Base-by-base conservation (phyloP, 2,888 invertebrate species). In the Bedellia somnulentella region DNA sequence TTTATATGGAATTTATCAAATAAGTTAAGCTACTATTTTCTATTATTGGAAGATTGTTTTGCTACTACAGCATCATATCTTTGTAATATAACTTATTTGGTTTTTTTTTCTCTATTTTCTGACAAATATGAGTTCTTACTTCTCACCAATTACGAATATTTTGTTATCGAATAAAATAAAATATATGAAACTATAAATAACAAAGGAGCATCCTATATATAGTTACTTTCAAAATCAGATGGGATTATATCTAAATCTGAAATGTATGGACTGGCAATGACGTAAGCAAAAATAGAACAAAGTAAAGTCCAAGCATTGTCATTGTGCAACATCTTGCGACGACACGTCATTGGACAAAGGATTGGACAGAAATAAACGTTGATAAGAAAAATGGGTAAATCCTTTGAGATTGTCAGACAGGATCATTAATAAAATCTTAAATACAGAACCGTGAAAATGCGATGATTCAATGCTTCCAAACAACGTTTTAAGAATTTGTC, bases 381-480 rank as follows among this genome's bases (percentile, higher is more conserved):
- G 70, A 73, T 67, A 67, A 68, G 62, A 68, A 55, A 23, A 24
- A 31, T 27, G 21, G 28, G 45, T 48, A 45, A 63, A 61, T 64
- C 62, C 62, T 70, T 67, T 64, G 52, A 58, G 43, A 46, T 37
- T 42, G 45, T 46, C 47, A 45, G 35, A 41, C 42, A 44, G 49
- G 56, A 57, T 60, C 64, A 70, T 70, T 68, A 63, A 73, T 68
- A 59, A 56, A 57, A 50, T 52, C 54, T 55, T 61, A 59, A 66
- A 66, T 52, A 53, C 47, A 42, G 45, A 45, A 56, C 52, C 52
- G 49, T 57, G 54, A 51, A 54, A 52, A 52, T 46, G 44, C 46
- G 45, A 50, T 59, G 56, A 57, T 52, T 42, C 39, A 42, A 35
- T 40, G 38, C 34, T 47, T 52, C 41, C 37, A 43, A 46, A 49